Evolutionary conservation across 1,140 invertebrate species (phyloP).

Genomic region (Penaeus vannamei): DNA sequence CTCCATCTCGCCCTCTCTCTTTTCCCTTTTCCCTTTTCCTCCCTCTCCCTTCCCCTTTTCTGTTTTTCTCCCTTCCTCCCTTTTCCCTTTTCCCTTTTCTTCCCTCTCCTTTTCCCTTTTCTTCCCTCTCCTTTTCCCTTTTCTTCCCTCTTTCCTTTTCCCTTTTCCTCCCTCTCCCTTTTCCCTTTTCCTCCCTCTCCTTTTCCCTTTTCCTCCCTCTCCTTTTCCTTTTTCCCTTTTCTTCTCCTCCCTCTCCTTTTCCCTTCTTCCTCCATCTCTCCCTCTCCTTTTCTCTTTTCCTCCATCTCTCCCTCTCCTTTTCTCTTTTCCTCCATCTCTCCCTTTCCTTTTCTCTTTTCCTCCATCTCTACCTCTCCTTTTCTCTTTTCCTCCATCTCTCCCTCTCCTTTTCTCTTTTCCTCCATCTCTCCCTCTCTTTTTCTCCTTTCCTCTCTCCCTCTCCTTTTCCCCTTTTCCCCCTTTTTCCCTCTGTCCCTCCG

Average conservation of each 20-base stretch:
- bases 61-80: too few relatives aligned
- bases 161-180: too few relatives aligned
- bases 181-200: background rate
- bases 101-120: too few relatives aligned
- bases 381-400: background rate
- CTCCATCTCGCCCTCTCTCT: too few relatives aligned
- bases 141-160: too few relatives aligned
- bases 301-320: background rate
- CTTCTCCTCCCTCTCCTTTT: background rate
- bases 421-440: background rate
- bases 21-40: too few relatives aligned
- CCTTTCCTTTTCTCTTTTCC: background rate
- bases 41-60: too few relatives aligned
- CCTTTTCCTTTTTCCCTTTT: background rate
- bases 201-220: background rate
- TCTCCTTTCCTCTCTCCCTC: background rate
- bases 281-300: too few relatives aligned
- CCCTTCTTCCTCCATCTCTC: too few relatives aligned
- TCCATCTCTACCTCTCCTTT: background rate
- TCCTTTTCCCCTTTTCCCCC: background rate
- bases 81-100: too few relatives aligned
- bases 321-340: background rate
- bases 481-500: background rate
- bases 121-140: too few relatives aligned
- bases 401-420: background rate